phyloP scores from a whole-genome alignment of 2,888 invertebrate species.

The Drosophila meridiana region DNA sequence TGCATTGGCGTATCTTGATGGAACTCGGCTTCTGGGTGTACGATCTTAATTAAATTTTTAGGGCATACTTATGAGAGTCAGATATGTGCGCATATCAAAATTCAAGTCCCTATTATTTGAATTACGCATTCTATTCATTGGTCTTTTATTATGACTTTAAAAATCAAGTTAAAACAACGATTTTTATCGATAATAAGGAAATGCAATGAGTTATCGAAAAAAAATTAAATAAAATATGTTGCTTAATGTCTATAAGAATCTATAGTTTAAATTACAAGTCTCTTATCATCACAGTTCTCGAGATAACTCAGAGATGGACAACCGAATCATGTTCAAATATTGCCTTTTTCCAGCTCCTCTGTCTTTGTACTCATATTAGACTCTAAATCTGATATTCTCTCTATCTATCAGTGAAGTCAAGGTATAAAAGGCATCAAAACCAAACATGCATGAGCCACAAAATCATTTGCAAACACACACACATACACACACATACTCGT shows the following conservation, averaged over 20 bases:
- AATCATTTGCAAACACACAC: slow-evolving; percentile 17
- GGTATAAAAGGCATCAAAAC: neutral
- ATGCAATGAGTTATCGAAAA: too few relatives aligned
- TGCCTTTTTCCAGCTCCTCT: neutral
- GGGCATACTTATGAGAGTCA: too few relatives aligned
- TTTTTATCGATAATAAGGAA: neutral
- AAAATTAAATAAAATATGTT: neutral
- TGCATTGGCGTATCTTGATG: neutral
- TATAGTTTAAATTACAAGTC: neutral
- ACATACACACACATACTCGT: neutral
- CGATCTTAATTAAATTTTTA: neutral
- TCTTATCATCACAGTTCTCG: neutral
- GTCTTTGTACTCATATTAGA: neutral
- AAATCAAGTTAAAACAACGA: neutral
- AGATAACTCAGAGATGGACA: neutral
- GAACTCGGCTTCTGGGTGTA: neutral
- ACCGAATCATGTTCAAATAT: neutral
- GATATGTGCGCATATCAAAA: neutral
- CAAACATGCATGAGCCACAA: slow-evolving; percentile 5
- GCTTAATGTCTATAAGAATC: neutral
- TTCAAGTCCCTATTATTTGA: neutral
- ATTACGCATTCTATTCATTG: neutral
- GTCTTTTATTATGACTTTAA: neutral
- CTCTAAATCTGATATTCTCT: neutral
- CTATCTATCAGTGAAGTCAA: neutral